Base-by-base conservation (phyloP, 2,888 invertebrate genomes). In the Drosophila flavopinicola region DNA sequence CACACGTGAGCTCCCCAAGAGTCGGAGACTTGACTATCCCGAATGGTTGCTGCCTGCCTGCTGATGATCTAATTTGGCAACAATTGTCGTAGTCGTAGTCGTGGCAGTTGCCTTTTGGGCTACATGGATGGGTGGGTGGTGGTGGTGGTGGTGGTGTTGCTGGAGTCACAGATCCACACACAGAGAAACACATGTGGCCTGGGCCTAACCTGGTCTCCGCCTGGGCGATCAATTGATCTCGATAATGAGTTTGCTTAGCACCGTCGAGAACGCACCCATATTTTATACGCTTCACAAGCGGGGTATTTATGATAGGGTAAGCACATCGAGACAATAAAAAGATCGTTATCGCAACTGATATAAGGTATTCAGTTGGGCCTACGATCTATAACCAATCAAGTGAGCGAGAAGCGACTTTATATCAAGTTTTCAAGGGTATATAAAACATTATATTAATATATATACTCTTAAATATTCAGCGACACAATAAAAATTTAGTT, bases 11-110 rank as follows among this genome's bases (percentile, higher is more conserved):
- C 63, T 15, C 24, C 23, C 23, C 15, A 11, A 44, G 42, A 25
- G 10, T 25, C 13, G 10, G 11, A 58, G 75, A 70, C 76, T 76
- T 76, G 77, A 44, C 58, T 75, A 48, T 69, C 59, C 72, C 64
- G 72, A 53, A 63, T 71, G 65, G 63, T 58, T 65, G 44, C 33
- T 49, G 17, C 41, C 17, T 45, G 61, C 69, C 52, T 65, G 70
- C 84, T 88, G 89, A 89, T 89, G 89, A 89, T 89, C 89, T 89
- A 89, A 89, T 89, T 89, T 88, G 88, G 89, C 88, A 88, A 88
- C 88, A 89, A 87, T 88, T 89, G 88, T 89, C 88, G 89, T 89
- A 72, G 88, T 89, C 88, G 89, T 89, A 72, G 66, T 66, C 66
- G 72, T 69, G 57, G 39, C 58, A 54, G 66, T 58, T 61, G 51